Base-by-base conservation (phyloP, 2,797 vertebrate species). In the Oreochromis mossambicus region DNA sequence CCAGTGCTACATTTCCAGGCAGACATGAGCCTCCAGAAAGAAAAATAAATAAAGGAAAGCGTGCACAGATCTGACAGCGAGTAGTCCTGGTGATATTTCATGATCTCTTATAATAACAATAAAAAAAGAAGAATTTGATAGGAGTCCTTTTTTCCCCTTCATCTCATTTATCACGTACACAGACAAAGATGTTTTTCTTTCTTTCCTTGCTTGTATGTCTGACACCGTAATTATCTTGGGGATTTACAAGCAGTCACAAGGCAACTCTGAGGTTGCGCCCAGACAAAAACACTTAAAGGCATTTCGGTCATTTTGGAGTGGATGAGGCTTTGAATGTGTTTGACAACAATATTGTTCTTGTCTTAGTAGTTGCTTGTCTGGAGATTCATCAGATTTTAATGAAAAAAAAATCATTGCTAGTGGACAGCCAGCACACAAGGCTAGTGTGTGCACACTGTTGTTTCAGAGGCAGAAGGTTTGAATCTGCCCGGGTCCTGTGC, bases 241-340 rank as follows among this genome's bases (percentile, higher is more conserved):
- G 79, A 88, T 84, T 88, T 89, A 83, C 61, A 84, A 83, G 80
- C 56, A 88, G 78, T 73, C 80, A 79, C 68, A 78, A 77, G 32
- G 52, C 87, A 61, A 58, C 80, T 78, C 50, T 73, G 52, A 79
- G 81, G 75, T 83, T 84, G 76, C 7, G 50, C 75, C 58, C 77
- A 63, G 78, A 87, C 86, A 79, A 81, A 88, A 89, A 85, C 66
- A 80, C 87, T 87, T 63, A 29, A 83, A 61, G 80, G 83, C 80
- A 87, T 90, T 83, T 80, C 32, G 55, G 79, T 70, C 61, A 61
- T 26, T 36, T 50, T 68, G 63, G 11, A 84, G 61, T 46, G 11
- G 61, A 43, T 73, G 73, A 75, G 36, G 11, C 78, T 14, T 52
- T 63, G 52, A 88, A 82, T 36, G 48, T 86, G 88, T 86, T 85